Evolutionary conservation across 2,113 vertebrate species (phyloP).

Genomic region (Petaurus breviceps): DNA sequence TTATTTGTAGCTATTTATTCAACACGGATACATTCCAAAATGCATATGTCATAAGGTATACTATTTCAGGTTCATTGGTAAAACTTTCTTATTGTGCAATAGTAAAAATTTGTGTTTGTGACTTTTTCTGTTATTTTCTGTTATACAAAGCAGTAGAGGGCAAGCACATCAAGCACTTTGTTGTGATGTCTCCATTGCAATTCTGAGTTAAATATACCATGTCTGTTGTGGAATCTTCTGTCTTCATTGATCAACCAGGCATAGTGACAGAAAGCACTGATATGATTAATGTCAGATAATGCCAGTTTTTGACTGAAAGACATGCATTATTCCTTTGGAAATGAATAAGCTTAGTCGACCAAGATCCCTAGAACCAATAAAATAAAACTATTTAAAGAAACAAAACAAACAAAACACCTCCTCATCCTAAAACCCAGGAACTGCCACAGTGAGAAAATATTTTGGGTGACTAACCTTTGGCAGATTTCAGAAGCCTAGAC

Average conservation of each 20-base stretch:
- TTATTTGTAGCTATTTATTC: slow-evolving; percentile 36
- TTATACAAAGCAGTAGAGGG: neutral
- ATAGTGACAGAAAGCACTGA: neutral
- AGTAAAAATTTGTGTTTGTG: neutral
- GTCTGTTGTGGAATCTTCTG: neutral
- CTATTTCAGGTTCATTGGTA: neutral
- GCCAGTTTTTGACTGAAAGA: neutral
- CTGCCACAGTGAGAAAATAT: neutral
- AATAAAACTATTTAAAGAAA: neutral
- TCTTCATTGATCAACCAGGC: neutral
- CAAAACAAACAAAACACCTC: neutral
- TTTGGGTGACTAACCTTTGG: neutral
- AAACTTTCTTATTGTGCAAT: neutral
- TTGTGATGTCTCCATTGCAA: neutral
- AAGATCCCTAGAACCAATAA: neutral
- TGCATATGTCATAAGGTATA: neutral
- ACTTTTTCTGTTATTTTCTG: slow-evolving; percentile 24
- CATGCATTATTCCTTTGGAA: neutral
- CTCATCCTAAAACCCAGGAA: neutral
- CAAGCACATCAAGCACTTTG: neutral
- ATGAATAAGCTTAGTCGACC: neutral
- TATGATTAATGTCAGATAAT: neutral
- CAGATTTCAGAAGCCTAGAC: neutral
- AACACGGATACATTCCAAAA: neutral
- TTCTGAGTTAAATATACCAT: neutral